Conservation (phyloP, 1,140 invertebrate genomes). For the Grapholita molesta region DNA sequence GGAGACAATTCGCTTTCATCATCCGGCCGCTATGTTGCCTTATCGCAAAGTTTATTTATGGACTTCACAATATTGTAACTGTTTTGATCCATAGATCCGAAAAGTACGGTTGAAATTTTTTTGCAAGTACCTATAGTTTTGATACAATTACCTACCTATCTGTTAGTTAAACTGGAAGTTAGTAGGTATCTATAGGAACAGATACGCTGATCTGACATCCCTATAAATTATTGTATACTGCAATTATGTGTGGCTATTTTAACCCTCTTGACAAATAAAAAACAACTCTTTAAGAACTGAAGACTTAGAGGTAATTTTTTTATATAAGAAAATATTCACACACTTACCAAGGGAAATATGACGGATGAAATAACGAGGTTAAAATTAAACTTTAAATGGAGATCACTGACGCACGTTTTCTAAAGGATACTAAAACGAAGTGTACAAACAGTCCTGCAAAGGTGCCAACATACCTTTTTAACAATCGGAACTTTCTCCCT, state of each 20-base stretch:
- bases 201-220: no score
- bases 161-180: no score
- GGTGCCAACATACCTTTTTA: slow-evolving; percentile 57
- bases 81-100: slow-evolving; percentile 9
- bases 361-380: background rate
- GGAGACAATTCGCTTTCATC: slow-evolving; percentile 45
- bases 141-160: no score
- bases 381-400: background rate
- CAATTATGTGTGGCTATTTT: no score
- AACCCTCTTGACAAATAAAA: no score
- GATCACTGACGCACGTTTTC: background rate
- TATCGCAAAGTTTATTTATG: slow-evolving; percentile 35
- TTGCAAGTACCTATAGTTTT: background rate
- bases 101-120: background rate
- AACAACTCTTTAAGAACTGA: no score
- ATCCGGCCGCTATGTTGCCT: slow-evolving; percentile 29
- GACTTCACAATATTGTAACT: slow-evolving; percentile 22
- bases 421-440: background rate
- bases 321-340: slow-evolving; percentile 31
- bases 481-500: slow-evolving; percentile 66
- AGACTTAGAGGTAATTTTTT: no score
- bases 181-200: no score
- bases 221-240: no score
- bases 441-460: slow-evolving; percentile 31
- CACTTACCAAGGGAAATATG: background rate